Percentiles rank a stretch among this genome's conserved stretches.
These are phyloP conservation scores for Amorpha juglandis DNA, from an alignment of 2,888 invertebrate genomes.

Conservation along the genomic window DNA sequence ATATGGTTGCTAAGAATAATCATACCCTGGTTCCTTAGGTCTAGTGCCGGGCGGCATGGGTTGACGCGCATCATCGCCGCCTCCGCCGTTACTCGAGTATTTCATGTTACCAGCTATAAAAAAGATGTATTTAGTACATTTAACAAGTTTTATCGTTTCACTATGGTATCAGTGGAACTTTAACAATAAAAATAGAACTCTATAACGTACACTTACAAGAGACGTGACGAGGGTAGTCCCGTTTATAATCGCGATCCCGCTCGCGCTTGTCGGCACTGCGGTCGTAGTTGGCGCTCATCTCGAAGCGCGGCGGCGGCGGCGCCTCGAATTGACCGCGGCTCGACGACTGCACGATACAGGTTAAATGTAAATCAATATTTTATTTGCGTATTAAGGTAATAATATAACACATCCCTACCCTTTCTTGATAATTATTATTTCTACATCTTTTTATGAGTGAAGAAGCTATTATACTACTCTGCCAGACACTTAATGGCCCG, in stretches of 20 bases:
- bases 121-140: background rate
- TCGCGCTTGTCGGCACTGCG: conserved; percentile 73
- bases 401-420: too few relatives aligned
- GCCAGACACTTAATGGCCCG: too few relatives aligned
- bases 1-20: background rate
- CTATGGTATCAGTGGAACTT: background rate
- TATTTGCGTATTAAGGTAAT: too few relatives aligned
- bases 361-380: too few relatives aligned
- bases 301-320: conserved; percentile 85
- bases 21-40: conserved; percentile 75
- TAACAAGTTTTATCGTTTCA: background rate
- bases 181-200: background rate
- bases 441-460: too few relatives aligned
- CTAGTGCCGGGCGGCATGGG: conserved; percentile 77
- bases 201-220: conserved; percentile 57
- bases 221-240: conserved; percentile 75
- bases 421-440: too few relatives aligned
- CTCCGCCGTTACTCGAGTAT: conserved; percentile 73
- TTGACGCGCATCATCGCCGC: conserved; percentile 72
- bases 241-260: conserved; percentile 78
- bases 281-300: conserved; percentile 72
- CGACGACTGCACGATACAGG: conserved; percentile 53
- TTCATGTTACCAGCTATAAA: conserved; percentile 70
- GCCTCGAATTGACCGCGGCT: conserved; percentile 80
- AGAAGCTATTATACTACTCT: too few relatives aligned